Evolutionary conservation across 92 coral and sea anemone genomes (phyloP).

Genomic region (Epizoanthus stellaris): DNA sequence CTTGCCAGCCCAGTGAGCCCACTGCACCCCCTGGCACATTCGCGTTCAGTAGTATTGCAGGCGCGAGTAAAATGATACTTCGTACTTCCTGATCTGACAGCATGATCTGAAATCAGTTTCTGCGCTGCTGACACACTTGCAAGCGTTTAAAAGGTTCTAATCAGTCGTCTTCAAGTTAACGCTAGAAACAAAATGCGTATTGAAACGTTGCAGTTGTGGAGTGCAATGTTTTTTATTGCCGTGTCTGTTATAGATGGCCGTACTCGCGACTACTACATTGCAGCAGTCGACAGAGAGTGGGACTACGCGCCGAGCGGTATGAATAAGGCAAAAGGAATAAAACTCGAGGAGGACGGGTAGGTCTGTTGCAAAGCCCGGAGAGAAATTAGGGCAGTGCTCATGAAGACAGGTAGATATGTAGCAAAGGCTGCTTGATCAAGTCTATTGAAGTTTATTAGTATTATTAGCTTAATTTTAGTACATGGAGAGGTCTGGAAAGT

Average conservation of each 20-base stretch:
- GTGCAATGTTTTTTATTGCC: background rate
- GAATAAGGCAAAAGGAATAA: conserved; percentile 74
- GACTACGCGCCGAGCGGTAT: conserved; percentile 90
- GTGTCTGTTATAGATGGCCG: background rate
- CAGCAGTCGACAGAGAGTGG: conserved; percentile 83
- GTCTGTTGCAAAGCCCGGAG: background rate
- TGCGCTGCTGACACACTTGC: background rate
- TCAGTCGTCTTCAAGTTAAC: background rate
- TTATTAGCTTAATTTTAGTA: too few relatives aligned
- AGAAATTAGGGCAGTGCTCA: too few relatives aligned
- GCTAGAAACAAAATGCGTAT: background rate
- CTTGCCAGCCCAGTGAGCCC: too few relatives aligned
- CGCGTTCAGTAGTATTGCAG: background rate
- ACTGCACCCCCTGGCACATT: too few relatives aligned
- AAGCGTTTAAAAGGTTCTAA: background rate
- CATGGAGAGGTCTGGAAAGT: too few relatives aligned
- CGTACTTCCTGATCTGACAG: too few relatives aligned
- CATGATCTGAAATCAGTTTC: background rate
- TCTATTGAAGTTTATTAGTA: too few relatives aligned
- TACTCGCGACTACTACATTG: conserved; percentile 72
- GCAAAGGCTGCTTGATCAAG: too few relatives aligned
- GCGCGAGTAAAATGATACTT: background rate
- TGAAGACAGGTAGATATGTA: too few relatives aligned
- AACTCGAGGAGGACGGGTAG: conserved; percentile 77
- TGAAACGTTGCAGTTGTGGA: background rate